Evolutionary conservation across 2,888 invertebrate species (phyloP), one percentile per base, ranked within the genome.

Genomic region (Pharmacophagus antenor): DNA sequence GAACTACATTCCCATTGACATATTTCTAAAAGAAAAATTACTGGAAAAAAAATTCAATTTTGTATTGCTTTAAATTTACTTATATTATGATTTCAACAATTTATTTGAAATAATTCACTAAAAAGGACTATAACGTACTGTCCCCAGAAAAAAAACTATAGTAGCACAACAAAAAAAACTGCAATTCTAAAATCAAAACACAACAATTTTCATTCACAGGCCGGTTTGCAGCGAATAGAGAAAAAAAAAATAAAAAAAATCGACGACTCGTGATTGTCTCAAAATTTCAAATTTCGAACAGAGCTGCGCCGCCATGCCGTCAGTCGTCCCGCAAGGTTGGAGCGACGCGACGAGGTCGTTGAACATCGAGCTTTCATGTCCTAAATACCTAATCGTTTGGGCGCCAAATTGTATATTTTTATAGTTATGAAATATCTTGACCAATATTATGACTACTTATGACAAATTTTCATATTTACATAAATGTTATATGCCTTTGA

Each of bases 341-440:
- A 78, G 80, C 79, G 81, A 75, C 81, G 70, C 77, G 72, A 71
- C 82, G 85, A 87, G 88, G 87, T 87, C 88, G 83, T 77, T 84
- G 86, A 77, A 87, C 84, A 84, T 73, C 71, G 76, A 75, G 80
- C 65, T 83, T 82, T 80, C 79, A 82, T 82, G 86, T 81, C 85
- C 88, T 80, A 86, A 85, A 87, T 88, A 85, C 81, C 80, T 82
- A 82, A 78, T 75, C 75, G 70, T 70, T 61, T 61, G 62, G 69
- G 68, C 70, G 71, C 72, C 71, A 72, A 73, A 70, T 56, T 56
- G 23, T 20, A 31, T 46, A 25, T 56, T 51, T 53, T 27, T 56
- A 49, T 25, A 44, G 17, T 56, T 48, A 53, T 52, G 25, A 61
- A 20, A 56, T 52, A 61, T 56, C n/a, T 56, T 46, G 50, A 12